phyloP scores from a whole-genome alignment of 2,888 invertebrate species.

The Drosophila suboccidentalis region DNA sequence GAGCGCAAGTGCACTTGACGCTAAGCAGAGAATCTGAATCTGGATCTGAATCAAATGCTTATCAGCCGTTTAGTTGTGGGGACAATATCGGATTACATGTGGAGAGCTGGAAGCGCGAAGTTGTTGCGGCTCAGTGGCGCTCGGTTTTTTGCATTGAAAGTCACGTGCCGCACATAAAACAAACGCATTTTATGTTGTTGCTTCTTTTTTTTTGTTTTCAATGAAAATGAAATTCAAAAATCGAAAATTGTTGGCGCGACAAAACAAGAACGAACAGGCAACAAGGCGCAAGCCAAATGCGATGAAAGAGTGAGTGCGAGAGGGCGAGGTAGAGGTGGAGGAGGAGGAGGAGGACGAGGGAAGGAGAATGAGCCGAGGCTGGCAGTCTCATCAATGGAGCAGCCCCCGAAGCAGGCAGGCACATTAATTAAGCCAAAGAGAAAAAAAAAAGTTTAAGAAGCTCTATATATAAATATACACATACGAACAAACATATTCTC shows the following conservation, averaged over 20 bases:
- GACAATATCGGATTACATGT: constrained; percentile 46
- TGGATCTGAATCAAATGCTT: constrained; percentile 56
- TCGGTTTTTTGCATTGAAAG: constrained; percentile 66
- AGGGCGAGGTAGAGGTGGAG: not conserved
- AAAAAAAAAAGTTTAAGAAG: constrained; percentile 40
- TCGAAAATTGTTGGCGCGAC: constrained; percentile 64
- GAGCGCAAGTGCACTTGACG: constrained; percentile 27
- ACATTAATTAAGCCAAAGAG: constrained; percentile 72
- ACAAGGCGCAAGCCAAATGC: constrained; percentile 7
- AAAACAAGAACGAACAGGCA: constrained; percentile 25
- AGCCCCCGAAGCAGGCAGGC: constrained; percentile 61
- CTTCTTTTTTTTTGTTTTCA: constrained; percentile 50
- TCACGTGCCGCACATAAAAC: constrained; percentile 78
- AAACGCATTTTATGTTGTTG: constrained; percentile 67
- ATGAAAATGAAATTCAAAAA: constrained; percentile 74
- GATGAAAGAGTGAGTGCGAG: not conserved
- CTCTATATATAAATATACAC: constrained; percentile 45
- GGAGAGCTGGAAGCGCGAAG: constrained; percentile 13
- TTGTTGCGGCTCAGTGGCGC: constrained; percentile 75
- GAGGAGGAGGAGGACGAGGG: constrained; percentile 1
- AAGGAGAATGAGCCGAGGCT: constrained; percentile 29
- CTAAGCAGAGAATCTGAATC: constrained; percentile 19
- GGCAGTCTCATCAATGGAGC: constrained; percentile 71
- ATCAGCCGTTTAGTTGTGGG: constrained; percentile 64
- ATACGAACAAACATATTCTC: not conserved